Conservation (phyloP, 2,113 vertebrate genomes). For the Neogale vison region DNA sequence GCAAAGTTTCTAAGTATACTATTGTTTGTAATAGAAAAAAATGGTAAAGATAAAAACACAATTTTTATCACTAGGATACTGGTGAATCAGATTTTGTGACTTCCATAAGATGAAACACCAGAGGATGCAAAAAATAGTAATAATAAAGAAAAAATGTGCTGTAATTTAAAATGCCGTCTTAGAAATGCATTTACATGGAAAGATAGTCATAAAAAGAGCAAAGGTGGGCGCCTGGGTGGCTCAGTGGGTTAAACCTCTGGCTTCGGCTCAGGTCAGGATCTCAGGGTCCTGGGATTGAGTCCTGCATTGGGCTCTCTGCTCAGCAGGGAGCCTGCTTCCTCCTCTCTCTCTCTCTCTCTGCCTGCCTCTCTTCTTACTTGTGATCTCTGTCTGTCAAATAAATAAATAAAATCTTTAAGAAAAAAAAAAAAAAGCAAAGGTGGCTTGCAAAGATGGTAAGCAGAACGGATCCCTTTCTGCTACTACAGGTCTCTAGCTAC, state of each 20-base stretch:
- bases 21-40: not conserved
- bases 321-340: too few relatives aligned
- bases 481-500: not conserved
- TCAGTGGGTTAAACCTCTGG: too few relatives aligned
- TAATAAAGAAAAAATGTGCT: not conserved
- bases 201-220: not conserved
- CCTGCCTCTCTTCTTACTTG: too few relatives aligned
- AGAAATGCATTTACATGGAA: not conserved
- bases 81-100: not conserved
- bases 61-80: not conserved
- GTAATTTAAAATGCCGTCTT: not conserved
- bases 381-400: too few relatives aligned
- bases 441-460: not conserved
- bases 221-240: not conserved
- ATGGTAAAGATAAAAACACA: not conserved
- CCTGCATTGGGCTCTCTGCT: too few relatives aligned
- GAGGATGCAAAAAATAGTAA: not conserved
- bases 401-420: too few relatives aligned
- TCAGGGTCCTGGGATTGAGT: too few relatives aligned
- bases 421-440: not conserved
- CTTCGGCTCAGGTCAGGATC: too few relatives aligned
- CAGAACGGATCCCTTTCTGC: not conserved
- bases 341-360: too few relatives aligned
- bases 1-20: not conserved
- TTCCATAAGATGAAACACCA: not conserved